Percentiles rank a stretch among this genome's conserved stretches.
Evolutionary conservation across 1,140 invertebrate genomes (phyloP).

Genomic region (Papilio aristodemus): DNA sequence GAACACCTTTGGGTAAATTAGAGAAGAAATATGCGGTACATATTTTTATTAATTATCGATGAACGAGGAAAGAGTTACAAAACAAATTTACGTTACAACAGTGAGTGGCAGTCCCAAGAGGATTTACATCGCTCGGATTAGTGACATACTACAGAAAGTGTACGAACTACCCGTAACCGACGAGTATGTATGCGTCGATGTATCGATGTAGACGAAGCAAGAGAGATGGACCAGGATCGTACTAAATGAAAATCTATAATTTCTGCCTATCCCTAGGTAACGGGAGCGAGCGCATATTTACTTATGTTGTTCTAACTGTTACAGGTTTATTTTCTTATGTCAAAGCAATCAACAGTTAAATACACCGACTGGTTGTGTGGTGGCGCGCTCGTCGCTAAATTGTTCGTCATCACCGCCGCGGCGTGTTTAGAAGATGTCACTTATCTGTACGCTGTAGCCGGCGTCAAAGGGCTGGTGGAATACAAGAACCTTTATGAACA

Average conservation of each 20-base stretch:
- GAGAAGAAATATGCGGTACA: conserved; percentile 38
- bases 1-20: neutral
- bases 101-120: too few relatives aligned
- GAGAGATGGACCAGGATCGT: too few relatives aligned
- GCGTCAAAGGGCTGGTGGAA: conserved; percentile 46
- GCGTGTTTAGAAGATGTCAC: conserved; percentile 57
- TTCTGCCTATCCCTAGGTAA: too few relatives aligned
- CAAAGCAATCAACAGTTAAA: conserved; percentile 37
- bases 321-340: conserved; percentile 51
- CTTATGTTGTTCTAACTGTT: neutral
- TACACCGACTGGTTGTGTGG: conserved; percentile 58
- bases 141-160: too few relatives aligned
- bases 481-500: conserved; percentile 36
- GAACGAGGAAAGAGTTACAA: too few relatives aligned
- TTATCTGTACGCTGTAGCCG: conserved; percentile 50
- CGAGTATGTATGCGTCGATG: too few relatives aligned
- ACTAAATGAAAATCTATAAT: too few relatives aligned
- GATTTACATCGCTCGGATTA: too few relatives aligned
- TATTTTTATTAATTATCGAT: neutral
- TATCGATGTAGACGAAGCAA: too few relatives aligned
- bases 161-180: too few relatives aligned
- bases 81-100: too few relatives aligned
- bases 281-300: too few relatives aligned
- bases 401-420: conserved; percentile 52
- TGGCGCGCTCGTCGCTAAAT: conserved; percentile 42